A percentile compares a stretch with the other conserved stretches of the same genome.
Conservation (phyloP, 2,113 vertebrate genomes). For the Gnathonemus echidnorhynchus region DNA sequence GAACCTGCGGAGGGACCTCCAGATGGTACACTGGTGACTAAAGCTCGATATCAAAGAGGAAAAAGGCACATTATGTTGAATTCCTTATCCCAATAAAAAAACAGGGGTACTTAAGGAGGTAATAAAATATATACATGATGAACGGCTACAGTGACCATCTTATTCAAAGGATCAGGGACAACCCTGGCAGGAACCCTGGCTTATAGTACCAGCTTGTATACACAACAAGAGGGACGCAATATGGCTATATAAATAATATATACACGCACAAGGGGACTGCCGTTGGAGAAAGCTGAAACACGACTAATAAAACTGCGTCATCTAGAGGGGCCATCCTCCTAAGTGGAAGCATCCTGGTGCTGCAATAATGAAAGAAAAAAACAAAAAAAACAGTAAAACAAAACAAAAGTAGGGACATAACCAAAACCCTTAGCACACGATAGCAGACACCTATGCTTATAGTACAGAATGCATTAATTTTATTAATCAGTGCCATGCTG, state of each 20-base stretch:
- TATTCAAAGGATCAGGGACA: background rate
- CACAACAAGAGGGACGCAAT: background rate
- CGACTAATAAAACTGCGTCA: background rate
- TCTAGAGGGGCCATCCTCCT: background rate
- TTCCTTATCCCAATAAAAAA: background rate
- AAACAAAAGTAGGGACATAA: background rate
- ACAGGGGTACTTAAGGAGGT: background rate
- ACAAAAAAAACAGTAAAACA: background rate
- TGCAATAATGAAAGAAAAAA: background rate
- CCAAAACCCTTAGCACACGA: background rate
- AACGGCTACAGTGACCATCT: background rate
- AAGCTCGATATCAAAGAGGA: background rate
- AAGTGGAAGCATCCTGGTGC: background rate
- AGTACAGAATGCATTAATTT: background rate
- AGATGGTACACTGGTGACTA: background rate
- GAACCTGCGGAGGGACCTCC: background rate
- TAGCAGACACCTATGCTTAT: background rate
- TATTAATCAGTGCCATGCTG: background rate
- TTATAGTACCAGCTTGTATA: background rate
- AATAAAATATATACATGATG: background rate
- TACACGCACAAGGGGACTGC: background rate
- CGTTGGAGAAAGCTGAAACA: background rate
- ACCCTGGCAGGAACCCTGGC: background rate
- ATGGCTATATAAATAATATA: background rate
- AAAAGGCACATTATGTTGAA: background rate